phyloP scores from a whole-genome alignment of 2,888 invertebrate genomes.

The Nymphalis polychloros region DNA sequence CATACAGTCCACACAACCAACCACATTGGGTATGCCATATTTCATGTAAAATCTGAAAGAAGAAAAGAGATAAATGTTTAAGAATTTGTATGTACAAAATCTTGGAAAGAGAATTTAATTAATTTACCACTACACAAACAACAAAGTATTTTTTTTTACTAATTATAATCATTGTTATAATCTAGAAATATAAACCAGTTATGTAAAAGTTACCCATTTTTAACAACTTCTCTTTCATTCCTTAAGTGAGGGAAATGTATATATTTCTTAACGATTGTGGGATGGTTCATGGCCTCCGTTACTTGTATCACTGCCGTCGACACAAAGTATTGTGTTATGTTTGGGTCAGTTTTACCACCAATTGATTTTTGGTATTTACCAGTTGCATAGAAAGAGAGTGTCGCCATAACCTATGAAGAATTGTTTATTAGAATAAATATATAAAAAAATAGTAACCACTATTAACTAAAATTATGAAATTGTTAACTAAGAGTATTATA shows the following conservation, averaged over 20 bases:
- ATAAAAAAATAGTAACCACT: neutral
- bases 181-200: no score
- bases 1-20: slow-evolving; percentile 71
- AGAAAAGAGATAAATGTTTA: neutral
- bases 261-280: slow-evolving; percentile 68
- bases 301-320: slow-evolving; percentile 67
- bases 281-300: slow-evolving; percentile 71
- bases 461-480: no score
- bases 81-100: neutral
- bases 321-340: slow-evolving; percentile 69
- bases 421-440: neutral
- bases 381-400: slow-evolving; percentile 69
- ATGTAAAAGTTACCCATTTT: slow-evolving; percentile 55
- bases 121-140: neutral
- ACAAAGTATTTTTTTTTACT: no score
- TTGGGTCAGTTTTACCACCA: slow-evolving; percentile 65
- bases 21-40: slow-evolving; percentile 70
- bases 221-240: slow-evolving; percentile 67
- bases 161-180: no score
- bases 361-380: slow-evolving; percentile 72
- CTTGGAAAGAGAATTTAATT: neutral
- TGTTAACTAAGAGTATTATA: no score
- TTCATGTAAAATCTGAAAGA: slow-evolving; percentile 71
- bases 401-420: slow-evolving; percentile 61
- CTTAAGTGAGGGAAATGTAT: slow-evolving; percentile 73